Evolutionary conservation across 2,797 vertebrate genomes (phyloP), one percentile per base, ranked within the genome.

Genomic region (Oceanodroma leucorhoa): DNA sequence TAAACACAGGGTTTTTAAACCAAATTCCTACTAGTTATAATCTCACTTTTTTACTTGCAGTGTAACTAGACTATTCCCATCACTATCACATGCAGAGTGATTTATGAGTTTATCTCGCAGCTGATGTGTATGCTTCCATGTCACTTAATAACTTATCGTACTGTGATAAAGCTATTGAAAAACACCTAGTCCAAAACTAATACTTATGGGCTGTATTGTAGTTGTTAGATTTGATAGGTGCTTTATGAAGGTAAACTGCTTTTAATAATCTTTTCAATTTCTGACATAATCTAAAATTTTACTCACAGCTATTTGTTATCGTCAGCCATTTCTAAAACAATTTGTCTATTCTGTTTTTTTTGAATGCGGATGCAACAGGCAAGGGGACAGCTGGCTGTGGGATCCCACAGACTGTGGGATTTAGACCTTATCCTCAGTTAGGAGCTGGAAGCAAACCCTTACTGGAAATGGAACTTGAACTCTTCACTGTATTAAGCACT

Each of bases 61-160:
- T 34, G 12, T 89, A 60, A n/a, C 22, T 65, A 40, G 23, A 32
- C 23, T 83, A 2, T 51, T 7, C 10, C 54, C 19, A 6, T 69
- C 11, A 2, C 36, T 58, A 18, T 21, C 2, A 6, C 5, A 1
- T 60, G 20, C 40, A 11, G 0, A 62, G 36, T 55, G 77, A 51
- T 43, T 79, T 79, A 46, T 12, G 36, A 84, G 20, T 69, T 96
- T 79, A 34, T 70, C 23, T 83, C 76, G 57, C 77, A 80, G 73
- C 46, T 88, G 51, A 38, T 79, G 4, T 24, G 3, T 80, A 4
- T 76, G 19, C 11, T 91, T 85, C 65, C 1, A 6, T 60, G 23
- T 64, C 34, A 53, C 40, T 77, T 77, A 46, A 30, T 57, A 81
- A 43, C 11, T 50, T 78, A 34, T 1, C 0, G 0, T 70, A 18